A percentile compares a stretch with the other conserved stretches of the same genome.
Evolutionary conservation across 2,797 vertebrate genomes (phyloP).

Genomic region (Tauraco hartlaubi): DNA sequence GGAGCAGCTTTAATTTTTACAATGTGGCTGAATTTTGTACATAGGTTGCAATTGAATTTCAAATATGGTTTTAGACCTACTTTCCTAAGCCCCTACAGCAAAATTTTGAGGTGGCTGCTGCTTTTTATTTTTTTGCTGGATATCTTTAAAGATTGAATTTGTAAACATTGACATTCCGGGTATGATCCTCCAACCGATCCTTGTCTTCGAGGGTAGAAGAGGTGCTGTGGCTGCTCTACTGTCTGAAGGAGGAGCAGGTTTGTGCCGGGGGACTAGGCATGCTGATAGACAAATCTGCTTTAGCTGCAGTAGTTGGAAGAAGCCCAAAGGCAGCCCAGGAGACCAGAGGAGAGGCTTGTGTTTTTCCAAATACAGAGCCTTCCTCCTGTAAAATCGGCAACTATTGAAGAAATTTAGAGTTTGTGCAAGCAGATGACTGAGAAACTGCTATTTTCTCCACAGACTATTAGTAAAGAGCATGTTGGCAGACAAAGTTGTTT

Average conservation of each 20-base stretch:
- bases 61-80: background rate
- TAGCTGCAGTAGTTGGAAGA: background rate
- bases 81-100: background rate
- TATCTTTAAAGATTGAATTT: background rate
- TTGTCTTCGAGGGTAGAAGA: background rate
- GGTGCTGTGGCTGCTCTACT: background rate
- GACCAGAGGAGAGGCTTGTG: background rate
- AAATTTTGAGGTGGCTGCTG: background rate
- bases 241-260: background rate
- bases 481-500: background rate
- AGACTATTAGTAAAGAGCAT: background rate
- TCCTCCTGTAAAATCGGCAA: background rate
- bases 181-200: background rate
- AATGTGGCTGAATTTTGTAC: background rate
- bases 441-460: background rate
- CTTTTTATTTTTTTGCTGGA: background rate
- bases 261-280: background rate
- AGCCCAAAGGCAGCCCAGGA: background rate
- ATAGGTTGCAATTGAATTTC: background rate
- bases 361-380: background rate
- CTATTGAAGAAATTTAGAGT: background rate
- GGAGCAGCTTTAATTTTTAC: constrained; percentile 33
- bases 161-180: background rate
- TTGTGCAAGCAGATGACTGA: background rate
- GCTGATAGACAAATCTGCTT: background rate